Evolutionary conservation across 2,113 vertebrate genomes (phyloP).

Genomic region (Hippocampus zosterae): DNA sequence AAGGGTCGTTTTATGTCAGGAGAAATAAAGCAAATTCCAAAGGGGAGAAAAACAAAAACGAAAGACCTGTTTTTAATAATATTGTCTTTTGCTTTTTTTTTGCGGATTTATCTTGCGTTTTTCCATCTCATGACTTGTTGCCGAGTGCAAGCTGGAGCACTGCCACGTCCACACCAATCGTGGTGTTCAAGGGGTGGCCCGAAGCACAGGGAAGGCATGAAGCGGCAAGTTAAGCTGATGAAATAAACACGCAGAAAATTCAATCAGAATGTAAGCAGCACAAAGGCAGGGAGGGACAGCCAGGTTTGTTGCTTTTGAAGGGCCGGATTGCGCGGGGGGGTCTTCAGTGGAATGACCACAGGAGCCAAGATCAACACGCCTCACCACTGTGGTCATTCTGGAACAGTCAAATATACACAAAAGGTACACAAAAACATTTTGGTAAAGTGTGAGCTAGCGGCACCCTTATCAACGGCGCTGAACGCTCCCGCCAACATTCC

Average conservation of each 20-base stretch:
- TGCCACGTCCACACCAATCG: not conserved
- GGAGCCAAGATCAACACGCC: constrained; percentile 51
- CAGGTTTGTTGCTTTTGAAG: constrained; percentile 35
- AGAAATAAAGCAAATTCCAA: too few relatives aligned
- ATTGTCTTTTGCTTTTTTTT: not conserved
- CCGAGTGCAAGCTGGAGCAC: not conserved
- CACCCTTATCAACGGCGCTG: not conserved
- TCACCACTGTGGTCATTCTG: constrained; percentile 26
- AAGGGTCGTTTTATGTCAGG: too few relatives aligned
- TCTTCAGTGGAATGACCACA: constrained; percentile 50
- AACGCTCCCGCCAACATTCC: not conserved
- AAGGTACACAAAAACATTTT: constrained; percentile 9
- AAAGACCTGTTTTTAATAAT: too few relatives aligned
- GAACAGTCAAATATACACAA: constrained; percentile 24
- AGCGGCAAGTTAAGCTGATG: constrained; percentile 21
- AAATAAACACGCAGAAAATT: constrained; percentile 7
- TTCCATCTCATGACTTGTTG: not conserved
- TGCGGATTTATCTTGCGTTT: not conserved
- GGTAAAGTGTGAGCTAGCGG: not conserved
- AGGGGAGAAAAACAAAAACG: too few relatives aligned
- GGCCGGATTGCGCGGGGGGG: constrained; percentile 25
- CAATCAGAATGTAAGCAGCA: not conserved
- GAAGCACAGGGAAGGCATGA: constrained; percentile 3
- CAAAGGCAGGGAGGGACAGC: constrained; percentile 8
- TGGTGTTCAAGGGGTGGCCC: not conserved